phyloP scores from a whole-genome alignment of 2,888 invertebrate genomes.

The Amaurobius ferox region DNA sequence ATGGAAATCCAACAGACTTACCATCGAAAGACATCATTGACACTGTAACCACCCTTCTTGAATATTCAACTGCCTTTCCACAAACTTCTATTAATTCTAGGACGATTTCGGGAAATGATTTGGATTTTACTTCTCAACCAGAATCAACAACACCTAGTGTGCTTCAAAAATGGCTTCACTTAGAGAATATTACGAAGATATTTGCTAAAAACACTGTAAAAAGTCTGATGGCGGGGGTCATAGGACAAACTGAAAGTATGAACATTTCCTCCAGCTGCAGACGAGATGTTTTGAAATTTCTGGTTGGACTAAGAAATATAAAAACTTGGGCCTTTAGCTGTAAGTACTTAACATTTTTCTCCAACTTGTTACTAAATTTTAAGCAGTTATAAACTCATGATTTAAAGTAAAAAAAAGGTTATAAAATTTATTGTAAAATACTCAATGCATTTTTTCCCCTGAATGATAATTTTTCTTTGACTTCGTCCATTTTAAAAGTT shows the following conservation, averaged over 20 bases:
- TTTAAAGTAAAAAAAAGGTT: no score
- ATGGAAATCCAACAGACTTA: not conserved
- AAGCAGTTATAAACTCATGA: no score
- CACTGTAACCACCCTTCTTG: no score
- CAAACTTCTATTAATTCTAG: no score
- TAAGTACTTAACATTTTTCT: no score
- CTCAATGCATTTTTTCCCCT: no score
- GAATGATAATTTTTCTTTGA: no score
- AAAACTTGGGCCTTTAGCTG: constrained; percentile 61
- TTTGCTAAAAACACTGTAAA: constrained; percentile 23
- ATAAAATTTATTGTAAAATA: no score
- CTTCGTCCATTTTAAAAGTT: no score
- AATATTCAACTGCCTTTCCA: no score
- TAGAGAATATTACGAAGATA: constrained; percentile 26
- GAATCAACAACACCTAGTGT: constrained; percentile 13
- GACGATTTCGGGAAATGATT: no score
- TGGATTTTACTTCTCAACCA: not conserved
- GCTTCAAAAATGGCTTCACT: constrained; percentile 39
- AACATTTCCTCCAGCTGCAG: constrained; percentile 29
- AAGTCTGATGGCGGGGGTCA: constrained; percentile 20
- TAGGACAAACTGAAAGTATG: not conserved
- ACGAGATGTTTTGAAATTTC: constrained; percentile 36
- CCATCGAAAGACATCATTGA: not conserved
- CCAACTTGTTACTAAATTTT: no score
- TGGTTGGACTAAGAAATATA: constrained; percentile 33